Conservation (phyloP, 2,888 invertebrate genomes). For the Phyllotreta striolata region DNA sequence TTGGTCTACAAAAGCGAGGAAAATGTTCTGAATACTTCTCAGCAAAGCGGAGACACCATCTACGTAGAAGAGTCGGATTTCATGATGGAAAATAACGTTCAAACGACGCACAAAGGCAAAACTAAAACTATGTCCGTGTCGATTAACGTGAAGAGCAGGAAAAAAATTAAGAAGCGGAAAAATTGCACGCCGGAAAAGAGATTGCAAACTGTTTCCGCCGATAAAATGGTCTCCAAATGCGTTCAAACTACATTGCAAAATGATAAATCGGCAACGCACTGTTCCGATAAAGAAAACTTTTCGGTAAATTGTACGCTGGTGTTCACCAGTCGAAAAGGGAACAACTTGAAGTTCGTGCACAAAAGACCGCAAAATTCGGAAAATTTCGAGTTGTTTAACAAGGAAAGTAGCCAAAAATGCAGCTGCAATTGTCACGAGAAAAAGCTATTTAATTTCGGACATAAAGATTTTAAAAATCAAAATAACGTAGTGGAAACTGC, state of each 20-base stretch:
- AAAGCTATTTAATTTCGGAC: constrained; percentile 36
- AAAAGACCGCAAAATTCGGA: constrained; percentile 22
- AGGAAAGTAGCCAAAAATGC: constrained; percentile 37
- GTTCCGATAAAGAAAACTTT: not conserved
- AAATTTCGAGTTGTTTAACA: constrained; percentile 15
- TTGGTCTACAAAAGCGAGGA: constrained; percentile 43
- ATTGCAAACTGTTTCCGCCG: constrained; percentile 34
- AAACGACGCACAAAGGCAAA: constrained; percentile 38
- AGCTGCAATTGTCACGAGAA: constrained; percentile 33
- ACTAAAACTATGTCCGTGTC: constrained; percentile 49
- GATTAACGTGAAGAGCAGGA: constrained; percentile 45
- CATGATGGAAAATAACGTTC: constrained; percentile 43
- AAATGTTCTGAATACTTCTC: constrained; percentile 20
- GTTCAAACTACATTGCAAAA: constrained; percentile 35
- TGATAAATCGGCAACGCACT: not conserved
- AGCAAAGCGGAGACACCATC: constrained; percentile 43
- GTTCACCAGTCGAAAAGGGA: constrained; percentile 29
- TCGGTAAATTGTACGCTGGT: constrained; percentile 42
- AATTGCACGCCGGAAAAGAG: constrained; percentile 22
- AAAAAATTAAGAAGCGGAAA: constrained; percentile 35
- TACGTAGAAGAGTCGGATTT: constrained; percentile 47
- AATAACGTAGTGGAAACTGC: not conserved
- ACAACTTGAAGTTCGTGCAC: constrained; percentile 39
- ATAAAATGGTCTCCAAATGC: constrained; percentile 33
- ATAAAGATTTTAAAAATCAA: not conserved